A percentile compares a stretch with the other conserved stretches of the same genome.
phyloP scores from a whole-genome alignment of 1,140 invertebrate genomes.

The Formica exsecta region DNA sequence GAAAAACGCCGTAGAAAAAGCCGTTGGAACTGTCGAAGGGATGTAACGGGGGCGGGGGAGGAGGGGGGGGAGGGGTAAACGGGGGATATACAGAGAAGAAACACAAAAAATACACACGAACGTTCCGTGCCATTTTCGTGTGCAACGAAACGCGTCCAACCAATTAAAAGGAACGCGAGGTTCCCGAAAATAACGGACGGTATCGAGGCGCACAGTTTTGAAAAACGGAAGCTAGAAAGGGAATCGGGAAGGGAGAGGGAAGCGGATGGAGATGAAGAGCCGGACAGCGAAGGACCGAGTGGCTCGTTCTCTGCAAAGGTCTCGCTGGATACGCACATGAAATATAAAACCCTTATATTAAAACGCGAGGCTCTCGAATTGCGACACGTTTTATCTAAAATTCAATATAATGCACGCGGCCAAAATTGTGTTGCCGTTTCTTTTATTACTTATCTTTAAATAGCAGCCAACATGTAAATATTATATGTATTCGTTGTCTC shows the following conservation, averaged over 20 bases:
- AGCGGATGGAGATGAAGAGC: slow-evolving; percentile 28
- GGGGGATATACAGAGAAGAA: slow-evolving; percentile 1
- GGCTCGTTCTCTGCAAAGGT: slow-evolving; percentile 18
- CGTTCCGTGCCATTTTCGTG: slow-evolving; percentile 12
- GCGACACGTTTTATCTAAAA: slow-evolving; percentile 80
- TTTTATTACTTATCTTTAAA: not conserved
- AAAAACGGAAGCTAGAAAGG: slow-evolving; percentile 48
- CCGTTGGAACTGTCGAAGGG: slow-evolving; percentile 16
- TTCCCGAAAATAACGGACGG: slow-evolving; percentile 81
- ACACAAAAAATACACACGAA: slow-evolving; percentile 38
- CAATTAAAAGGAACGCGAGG: slow-evolving; percentile 63
- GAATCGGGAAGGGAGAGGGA: slow-evolving; percentile 42
- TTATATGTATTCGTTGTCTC: not conserved
- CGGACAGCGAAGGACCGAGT: slow-evolving; percentile 13
- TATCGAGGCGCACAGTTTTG: slow-evolving; percentile 79
- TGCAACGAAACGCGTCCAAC: slow-evolving; percentile 21
- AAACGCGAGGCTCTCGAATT: slow-evolving; percentile 75
- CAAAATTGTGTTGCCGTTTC: slow-evolving; percentile 60
- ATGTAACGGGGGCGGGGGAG: too few species aligned
- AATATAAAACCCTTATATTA: slow-evolving; percentile 83
- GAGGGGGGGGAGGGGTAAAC: too few species aligned
- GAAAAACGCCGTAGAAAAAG: slow-evolving; percentile 47
- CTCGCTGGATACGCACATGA: slow-evolving; percentile 77
- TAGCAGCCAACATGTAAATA: not conserved
- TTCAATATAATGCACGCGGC: slow-evolving; percentile 79